A percentile compares a stretch with the other conserved stretches of the same genome.
Evolutionary conservation across 2,888 invertebrate genomes (phyloP).

Genomic region (Chrysolina haemoptera): DNA sequence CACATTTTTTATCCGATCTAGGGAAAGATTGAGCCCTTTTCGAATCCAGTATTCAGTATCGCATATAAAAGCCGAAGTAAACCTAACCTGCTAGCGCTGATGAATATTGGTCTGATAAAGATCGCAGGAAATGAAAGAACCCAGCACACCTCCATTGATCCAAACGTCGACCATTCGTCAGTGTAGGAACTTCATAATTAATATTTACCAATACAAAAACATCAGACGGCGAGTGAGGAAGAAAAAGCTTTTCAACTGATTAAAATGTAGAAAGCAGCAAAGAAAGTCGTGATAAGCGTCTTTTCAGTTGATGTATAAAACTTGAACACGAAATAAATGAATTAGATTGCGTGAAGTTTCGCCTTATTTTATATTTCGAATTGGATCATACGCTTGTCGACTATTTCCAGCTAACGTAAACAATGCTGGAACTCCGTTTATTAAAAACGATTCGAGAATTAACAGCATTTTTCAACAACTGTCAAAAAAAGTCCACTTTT

Average conservation of each 20-base stretch:
- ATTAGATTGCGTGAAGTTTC: conserved; percentile 40
- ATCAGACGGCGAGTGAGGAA: background rate
- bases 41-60: background rate
- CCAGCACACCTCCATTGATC: conserved; percentile 10
- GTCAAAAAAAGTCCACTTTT: too few species aligned
- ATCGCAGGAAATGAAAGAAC: conserved; percentile 14
- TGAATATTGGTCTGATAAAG: conserved; percentile 4
- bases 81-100: conserved; percentile 5
- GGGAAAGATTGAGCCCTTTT: too few species aligned
- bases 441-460: background rate
- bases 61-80: background rate
- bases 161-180: conserved; percentile 9
- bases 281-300: conserved; percentile 1
- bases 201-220: background rate
- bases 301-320: conserved; percentile 39
- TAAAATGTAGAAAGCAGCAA: conserved; percentile 19
- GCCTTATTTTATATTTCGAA: conserved; percentile 15
- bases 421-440: background rate
- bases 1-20: too few species aligned
- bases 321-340: conserved; percentile 44
- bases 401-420: background rate
- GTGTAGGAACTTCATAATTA: conserved; percentile 12
- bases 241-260: conserved; percentile 12
- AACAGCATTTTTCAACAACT: background rate
- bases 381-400: conserved; percentile 8